Percentiles rank a stretch among this genome's conserved stretches.
Conservation (phyloP, 2,888 invertebrate species). For the Byasa hedistus region DNA sequence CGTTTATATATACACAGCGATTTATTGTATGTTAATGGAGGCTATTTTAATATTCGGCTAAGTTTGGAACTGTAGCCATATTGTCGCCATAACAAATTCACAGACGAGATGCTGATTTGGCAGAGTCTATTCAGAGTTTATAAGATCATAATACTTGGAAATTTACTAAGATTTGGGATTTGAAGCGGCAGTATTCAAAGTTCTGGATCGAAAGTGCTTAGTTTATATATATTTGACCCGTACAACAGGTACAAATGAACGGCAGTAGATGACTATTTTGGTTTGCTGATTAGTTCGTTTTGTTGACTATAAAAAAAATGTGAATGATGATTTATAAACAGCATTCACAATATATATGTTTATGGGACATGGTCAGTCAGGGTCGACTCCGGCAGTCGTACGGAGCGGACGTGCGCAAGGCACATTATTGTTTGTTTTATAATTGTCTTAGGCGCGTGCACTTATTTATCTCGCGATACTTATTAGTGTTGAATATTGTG, state of each 20-base stretch:
- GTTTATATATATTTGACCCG: constrained; percentile 8
- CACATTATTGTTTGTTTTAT: too few species aligned
- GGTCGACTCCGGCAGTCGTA: too few species aligned
- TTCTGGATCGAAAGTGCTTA: constrained; percentile 14
- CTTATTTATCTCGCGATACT: too few species aligned
- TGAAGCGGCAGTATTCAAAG: constrained; percentile 17
- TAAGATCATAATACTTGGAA: constrained; percentile 11
- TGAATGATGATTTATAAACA: too few species aligned
- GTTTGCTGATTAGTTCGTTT: too few species aligned
- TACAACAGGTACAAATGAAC: constrained; percentile 1
- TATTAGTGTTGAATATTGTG: too few species aligned
- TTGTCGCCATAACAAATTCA: constrained; percentile 13
- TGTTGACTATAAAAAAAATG: too few species aligned
- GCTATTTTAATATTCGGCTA: constrained; percentile 14
- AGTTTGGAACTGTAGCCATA: constrained; percentile 15
- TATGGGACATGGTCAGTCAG: too few species aligned
- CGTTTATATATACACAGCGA: constrained; percentile 7
- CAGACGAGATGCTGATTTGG: constrained; percentile 11
- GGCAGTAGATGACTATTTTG: too few species aligned
- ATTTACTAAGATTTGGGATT: constrained; percentile 25
- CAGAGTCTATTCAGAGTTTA: constrained; percentile 4
- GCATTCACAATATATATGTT: too few species aligned
- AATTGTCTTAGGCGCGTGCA: too few species aligned
- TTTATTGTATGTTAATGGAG: constrained; percentile 26
- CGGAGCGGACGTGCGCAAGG: too few species aligned